Evolutionary conservation across 2,888 invertebrate species (phyloP), one percentile per base, ranked within the genome.

Genomic region (Empis livida): DNA sequence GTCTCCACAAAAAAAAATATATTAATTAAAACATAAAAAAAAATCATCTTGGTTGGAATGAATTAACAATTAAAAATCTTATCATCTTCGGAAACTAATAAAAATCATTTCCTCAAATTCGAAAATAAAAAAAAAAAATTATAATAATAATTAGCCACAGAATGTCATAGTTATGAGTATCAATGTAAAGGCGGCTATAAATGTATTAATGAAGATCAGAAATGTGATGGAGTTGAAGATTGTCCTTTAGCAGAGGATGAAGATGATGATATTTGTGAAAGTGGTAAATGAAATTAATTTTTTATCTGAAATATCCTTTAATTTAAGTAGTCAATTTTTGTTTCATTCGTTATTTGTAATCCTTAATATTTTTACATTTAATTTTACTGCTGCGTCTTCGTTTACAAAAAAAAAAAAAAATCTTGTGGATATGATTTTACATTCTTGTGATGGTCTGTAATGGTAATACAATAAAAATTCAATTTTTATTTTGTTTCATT

Each of bases 161-260:
- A 60, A 53, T 67, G 68, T 55, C 63, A 59, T 53, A 57, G 52
- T 53, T 56, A 60, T 54, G 65, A 68, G 49, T 65, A 64, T 51
- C 63, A 61, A 47, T 68, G 68, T 54, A 61, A 59, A 50, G 65
- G 66, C 47, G 63, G 64, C 52, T 54, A 54, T 17, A 61, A 57
- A 45, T 68, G 68, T 53, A 65, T 68, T 44, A 63, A 64, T 53
- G 59, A 58, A 13, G 57, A 63, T 47, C 62, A 62, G 51, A 51
- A 63, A 42, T 70, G 69, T 53, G 70, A 70, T 55, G 61, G 64
- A 38, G 56, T 51, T 46, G 48, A 47, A 44, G 67, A 70, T 54
- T 70, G 69, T 56, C 57, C 55, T 39, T 58, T 60, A 45, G 65
- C 59, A 50, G 70, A 69, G 43, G 69, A 69, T 49, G 69, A 69